These are phyloP conservation scores for Drosophila quinaria DNA, from an alignment of 2,888 invertebrate genomes.

Conservation along the genomic window DNA sequence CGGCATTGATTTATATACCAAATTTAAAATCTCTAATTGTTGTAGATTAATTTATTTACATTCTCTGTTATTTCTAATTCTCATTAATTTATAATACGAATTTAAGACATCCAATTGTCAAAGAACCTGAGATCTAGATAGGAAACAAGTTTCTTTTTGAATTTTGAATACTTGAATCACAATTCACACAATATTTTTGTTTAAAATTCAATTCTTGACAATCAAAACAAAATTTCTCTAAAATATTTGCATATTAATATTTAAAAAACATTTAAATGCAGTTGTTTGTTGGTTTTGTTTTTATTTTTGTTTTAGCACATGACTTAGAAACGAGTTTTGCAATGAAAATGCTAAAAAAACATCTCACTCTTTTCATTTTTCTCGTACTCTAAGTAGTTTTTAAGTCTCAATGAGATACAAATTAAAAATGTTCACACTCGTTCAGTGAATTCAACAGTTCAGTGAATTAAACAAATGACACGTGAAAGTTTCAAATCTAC, in stretches of 20 bases:
- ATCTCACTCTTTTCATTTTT: constrained; percentile 16
- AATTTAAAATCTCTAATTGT: not conserved
- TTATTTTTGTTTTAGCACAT: constrained; percentile 36
- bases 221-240: constrained; percentile 8
- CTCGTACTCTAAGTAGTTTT: constrained; percentile 8
- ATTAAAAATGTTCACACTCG: constrained; percentile 51
- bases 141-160: constrained; percentile 8
- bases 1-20: not conserved
- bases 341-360: constrained; percentile 24
- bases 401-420: constrained; percentile 60
- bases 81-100: not conserved
- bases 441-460: constrained; percentile 28
- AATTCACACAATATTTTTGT: not conserved
- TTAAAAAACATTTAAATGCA: constrained; percentile 48
- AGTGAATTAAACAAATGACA: constrained; percentile 48
- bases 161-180: not conserved
- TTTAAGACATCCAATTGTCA: not conserved
- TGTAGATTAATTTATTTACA: not conserved
- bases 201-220: not conserved
- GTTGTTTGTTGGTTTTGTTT: not conserved
- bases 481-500: constrained; percentile 53
- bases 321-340: constrained; percentile 45
- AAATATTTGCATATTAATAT: constrained; percentile 32
- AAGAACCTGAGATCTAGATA: not conserved
- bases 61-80: not conserved